Conservation (phyloP, 1,140 invertebrate species). For the Sitobion miscanthi region DNA sequence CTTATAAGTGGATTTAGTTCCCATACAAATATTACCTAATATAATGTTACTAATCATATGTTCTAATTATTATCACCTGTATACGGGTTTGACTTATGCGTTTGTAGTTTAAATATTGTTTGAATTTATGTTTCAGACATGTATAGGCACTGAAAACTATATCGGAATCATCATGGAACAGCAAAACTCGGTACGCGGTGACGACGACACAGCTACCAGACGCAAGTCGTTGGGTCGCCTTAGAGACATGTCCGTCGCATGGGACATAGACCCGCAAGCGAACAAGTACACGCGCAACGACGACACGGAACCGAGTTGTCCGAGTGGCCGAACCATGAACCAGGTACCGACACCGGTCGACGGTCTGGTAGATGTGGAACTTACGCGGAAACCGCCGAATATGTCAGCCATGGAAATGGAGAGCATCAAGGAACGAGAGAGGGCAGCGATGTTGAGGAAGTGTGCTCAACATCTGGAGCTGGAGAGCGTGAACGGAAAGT, state of each 20-base stretch:
- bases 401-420: constrained; percentile 74
- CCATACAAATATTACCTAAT: neutral
- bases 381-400: neutral
- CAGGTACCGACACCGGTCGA: neutral
- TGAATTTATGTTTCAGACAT: constrained; percentile 35
- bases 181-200: neutral
- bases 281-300: constrained; percentile 57
- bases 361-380: neutral
- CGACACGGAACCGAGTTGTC: constrained; percentile 35
- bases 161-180: constrained; percentile 27
- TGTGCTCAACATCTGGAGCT: constrained; percentile 68
- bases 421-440: constrained; percentile 68
- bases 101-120: neutral
- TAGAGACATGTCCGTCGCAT: constrained; percentile 54
- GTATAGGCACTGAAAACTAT: neutral
- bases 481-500: constrained; percentile 63
- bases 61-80: too few relatives aligned
- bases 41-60: neutral
- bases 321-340: neutral
- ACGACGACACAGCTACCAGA: constrained; percentile 46
- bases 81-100: too few relatives aligned
- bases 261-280: constrained; percentile 38
- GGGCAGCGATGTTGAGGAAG: constrained; percentile 68
- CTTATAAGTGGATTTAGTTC: neutral
- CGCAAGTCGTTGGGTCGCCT: constrained; percentile 57